Percentiles rank a stretch among this genome's conserved stretches.
Evolutionary conservation across 2,888 invertebrate genomes (phyloP).

Genomic region (Drosophila hamatofila): DNA sequence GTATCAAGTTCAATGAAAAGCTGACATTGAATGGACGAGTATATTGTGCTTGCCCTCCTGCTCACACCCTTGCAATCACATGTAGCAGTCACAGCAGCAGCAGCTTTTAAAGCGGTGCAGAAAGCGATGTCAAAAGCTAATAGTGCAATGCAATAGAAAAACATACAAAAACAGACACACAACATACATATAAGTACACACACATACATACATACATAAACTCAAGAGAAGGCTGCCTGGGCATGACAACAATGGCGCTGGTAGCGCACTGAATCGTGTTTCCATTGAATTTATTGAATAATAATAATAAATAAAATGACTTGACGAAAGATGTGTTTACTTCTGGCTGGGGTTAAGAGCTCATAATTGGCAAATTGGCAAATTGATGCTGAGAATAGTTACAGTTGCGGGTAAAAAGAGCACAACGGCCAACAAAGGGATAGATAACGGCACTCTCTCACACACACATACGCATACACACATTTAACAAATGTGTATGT

Average conservation of each 20-base stretch:
- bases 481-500: constrained; percentile 6
- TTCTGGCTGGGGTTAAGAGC: constrained; percentile 49
- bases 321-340: not conserved
- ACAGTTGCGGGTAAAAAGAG: constrained; percentile 31
- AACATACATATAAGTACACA: constrained; percentile 32
- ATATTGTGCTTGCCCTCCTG: constrained; percentile 4
- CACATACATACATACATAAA: constrained; percentile 11
- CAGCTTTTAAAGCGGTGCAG: constrained; percentile 53
- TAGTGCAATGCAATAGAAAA: constrained; percentile 63
- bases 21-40: constrained; percentile 65
- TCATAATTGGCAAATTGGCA: constrained; percentile 71
- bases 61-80: not conserved
- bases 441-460: constrained; percentile 57
- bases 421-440: constrained; percentile 45
- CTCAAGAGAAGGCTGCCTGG: constrained; percentile 13
- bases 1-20: constrained; percentile 75
- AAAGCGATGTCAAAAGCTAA: constrained; percentile 71
- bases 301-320: constrained; percentile 17
- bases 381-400: constrained; percentile 58
- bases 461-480: constrained; percentile 27
- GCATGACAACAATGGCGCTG: constrained; percentile 28
- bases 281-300: constrained; percentile 42
- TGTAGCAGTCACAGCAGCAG: not conserved
- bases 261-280: constrained; percentile 11
- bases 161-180: constrained; percentile 34